Evolutionary conservation across 2,113 vertebrate genomes (phyloP), one percentile per base, ranked within the genome.

Genomic region (Ciconia stormi): DNA sequence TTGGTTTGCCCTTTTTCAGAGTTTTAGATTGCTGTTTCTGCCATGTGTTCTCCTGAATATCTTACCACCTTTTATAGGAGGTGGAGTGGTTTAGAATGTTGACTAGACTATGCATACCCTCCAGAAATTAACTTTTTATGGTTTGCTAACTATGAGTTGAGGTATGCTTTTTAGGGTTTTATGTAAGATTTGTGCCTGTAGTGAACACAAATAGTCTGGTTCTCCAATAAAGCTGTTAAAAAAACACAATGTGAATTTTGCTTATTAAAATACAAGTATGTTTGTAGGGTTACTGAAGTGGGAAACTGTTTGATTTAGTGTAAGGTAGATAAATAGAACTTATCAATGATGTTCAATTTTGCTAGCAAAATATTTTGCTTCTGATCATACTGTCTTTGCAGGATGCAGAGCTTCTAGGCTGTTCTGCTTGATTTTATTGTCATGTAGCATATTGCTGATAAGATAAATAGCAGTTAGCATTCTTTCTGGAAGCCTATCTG

Each of bases 61-160:
- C 11, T 79, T 53, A 19, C 11, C 6, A 11, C 13, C 6, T 91
- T 63, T 19, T 78, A 5, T 5, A 22, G 47, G 19, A 27, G 14
- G 3, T 23, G 19, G 36, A 42, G 8, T 36, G 16, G 13, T 81
- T 87, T 49, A 30, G 19, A 12, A 7, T n/a, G 29, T 83, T 46
- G 27, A 58, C 9, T 84, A 34, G 30, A 25, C n/a, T 44, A 6
- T 32, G 13, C 1, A 0, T 38, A 19, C 1, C 4, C 11, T 67
- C 58, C 7, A 71, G 55, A 89, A 91, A 49, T 44, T 38, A 72
- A 30, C 13, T 40, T 67, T 40, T 21, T 38, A 11, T 52, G 5
- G 8, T 32, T 91, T 91, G 10, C 34, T 22, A 9, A 72, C 5
- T 56, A 1, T 22, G 81, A 81, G 17, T 62, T 81, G 4, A 3